These are phyloP conservation scores for Oceanites oceanicus DNA, from an alignment of 2,113 vertebrate species.

Conservation along the genomic window DNA sequence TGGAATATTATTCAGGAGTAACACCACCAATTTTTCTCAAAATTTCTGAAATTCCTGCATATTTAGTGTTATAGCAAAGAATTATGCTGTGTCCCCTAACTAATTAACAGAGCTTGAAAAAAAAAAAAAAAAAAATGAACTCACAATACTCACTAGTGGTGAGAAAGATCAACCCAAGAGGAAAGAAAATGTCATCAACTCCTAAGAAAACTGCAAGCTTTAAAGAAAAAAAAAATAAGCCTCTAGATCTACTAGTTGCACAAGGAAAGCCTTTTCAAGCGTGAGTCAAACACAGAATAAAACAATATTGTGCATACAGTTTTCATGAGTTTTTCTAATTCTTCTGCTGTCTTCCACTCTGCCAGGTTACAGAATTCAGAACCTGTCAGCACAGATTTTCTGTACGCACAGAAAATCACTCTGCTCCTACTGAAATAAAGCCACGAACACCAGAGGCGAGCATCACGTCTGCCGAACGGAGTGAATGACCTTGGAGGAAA, in stretches of 20 bases:
- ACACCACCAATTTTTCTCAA: background rate
- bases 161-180: background rate
- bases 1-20: background rate
- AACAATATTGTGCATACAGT: background rate
- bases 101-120: background rate
- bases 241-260: background rate
- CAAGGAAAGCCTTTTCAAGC: background rate
- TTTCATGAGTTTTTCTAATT: background rate
- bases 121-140: background rate
- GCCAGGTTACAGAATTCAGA: background rate
- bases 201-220: background rate
- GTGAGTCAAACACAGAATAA: background rate
- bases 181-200: background rate
- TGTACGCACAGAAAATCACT: background rate
- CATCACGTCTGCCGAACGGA: background rate
- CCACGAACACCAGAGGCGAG: background rate
- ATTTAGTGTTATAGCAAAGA: background rate
- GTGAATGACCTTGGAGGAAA: background rate
- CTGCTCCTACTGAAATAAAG: background rate
- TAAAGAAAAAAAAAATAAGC: background rate
- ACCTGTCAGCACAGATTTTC: background rate
- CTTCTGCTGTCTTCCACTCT: background rate
- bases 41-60: background rate
- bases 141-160: background rate
- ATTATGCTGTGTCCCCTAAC: background rate